Evolutionary conservation across 2,888 invertebrate genomes (phyloP).

Genomic region (Diaprepes abbreviatus): DNA sequence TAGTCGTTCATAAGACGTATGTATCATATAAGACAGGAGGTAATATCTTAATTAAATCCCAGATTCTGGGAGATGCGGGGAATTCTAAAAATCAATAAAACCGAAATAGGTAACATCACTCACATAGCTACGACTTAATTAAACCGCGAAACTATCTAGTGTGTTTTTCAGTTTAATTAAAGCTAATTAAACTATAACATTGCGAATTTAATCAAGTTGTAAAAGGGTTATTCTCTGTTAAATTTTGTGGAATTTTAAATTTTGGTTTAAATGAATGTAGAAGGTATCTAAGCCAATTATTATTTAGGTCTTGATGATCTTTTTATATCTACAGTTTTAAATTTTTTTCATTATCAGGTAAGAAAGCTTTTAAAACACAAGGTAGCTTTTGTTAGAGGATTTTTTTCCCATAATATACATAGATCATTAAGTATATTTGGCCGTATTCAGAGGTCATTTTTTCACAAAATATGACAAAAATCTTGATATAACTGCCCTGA

Average conservation of each 20-base stretch:
- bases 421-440: too few relatives aligned
- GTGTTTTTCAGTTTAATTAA: slow-evolving; percentile 64
- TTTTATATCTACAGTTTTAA: too few relatives aligned
- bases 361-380: too few relatives aligned
- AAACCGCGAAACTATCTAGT: slow-evolving; percentile 60
- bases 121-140: slow-evolving; percentile 64
- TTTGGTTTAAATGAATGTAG: too few relatives aligned
- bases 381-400: too few relatives aligned
- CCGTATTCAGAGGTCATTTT: too few relatives aligned
- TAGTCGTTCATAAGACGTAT: slow-evolving; percentile 25
- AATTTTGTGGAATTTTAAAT: neutral
- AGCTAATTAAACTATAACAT: slow-evolving; percentile 65
- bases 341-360: too few relatives aligned
- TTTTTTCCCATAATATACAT: too few relatives aligned
- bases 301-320: too few relatives aligned
- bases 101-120: slow-evolving; percentile 61
- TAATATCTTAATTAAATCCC: slow-evolving; percentile 38
- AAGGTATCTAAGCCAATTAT: too few relatives aligned
- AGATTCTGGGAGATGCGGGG: slow-evolving; percentile 36
- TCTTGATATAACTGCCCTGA: too few relatives aligned
- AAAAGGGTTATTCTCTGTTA: slow-evolving; percentile 21
- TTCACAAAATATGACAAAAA: too few relatives aligned
- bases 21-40: slow-evolving; percentile 21
- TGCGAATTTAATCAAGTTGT: slow-evolving; percentile 61
- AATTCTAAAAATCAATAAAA: slow-evolving; percentile 61